These are phyloP conservation scores for Manacus vitellinus DNA, from an alignment of 2,113 vertebrate genomes.

Conservation along the genomic window DNA sequence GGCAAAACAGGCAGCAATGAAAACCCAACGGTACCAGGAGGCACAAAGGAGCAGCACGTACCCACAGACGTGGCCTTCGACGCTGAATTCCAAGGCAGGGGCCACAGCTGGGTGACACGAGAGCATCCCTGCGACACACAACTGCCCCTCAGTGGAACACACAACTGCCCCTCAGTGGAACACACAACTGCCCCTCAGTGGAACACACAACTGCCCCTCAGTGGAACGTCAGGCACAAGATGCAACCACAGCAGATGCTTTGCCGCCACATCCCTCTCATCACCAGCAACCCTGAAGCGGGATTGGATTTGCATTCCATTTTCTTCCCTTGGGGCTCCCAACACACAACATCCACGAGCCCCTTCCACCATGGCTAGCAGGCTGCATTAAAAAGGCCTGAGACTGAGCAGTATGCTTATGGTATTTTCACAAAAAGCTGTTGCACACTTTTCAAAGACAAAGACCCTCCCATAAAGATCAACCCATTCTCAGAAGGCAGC, in stretches of 20 bases:
- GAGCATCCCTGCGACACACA: neutral
- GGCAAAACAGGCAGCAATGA: neutral
- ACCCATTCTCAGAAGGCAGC: neutral
- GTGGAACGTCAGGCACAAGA: neutral
- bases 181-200: neutral
- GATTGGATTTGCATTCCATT: neutral
- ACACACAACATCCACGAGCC: neutral
- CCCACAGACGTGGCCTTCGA: neutral
- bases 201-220: neutral
- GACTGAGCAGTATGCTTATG: accelerated
- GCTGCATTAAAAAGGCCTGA: neutral
- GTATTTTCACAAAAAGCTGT: neutral
- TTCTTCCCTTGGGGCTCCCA: neutral
- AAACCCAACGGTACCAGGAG: neutral
- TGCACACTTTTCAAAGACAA: neutral
- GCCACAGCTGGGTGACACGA: neutral
- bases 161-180: neutral
- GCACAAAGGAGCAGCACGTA: neutral
- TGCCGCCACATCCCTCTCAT: neutral
- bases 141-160: neutral
- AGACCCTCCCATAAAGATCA: neutral
- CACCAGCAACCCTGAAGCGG: neutral
- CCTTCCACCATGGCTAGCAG: neutral
- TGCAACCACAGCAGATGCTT: neutral
- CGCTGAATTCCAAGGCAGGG: neutral